Base-by-base conservation (phyloP, 2,888 invertebrate species). In the Ennomos quercinarius region DNA sequence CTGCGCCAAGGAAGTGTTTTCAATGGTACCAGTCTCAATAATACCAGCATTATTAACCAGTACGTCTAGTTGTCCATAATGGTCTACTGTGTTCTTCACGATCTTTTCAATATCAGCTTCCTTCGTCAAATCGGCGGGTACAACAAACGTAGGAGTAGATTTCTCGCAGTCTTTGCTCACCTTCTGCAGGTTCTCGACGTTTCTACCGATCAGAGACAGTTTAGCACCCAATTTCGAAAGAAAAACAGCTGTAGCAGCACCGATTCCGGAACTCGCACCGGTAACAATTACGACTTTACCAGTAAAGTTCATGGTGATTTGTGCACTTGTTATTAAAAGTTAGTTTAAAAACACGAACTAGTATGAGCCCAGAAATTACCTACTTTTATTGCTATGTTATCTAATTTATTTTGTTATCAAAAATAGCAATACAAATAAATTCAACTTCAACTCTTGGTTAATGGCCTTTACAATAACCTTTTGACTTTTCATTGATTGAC, bases 11-110 rank as follows among this genome's bases (percentile, higher is more conserved):
- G 94, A 94, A 0, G 98, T 97, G 66, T 94, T 96, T 87, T 99
- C 98, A 72, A 98, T 98, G 1, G 94, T 94, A 36, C 98, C 99
- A 0, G 90, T 90, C 78, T 96, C 96, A 27, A 98, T 85, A 35
- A 97, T 95, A 3, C 99, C 99, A 11, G 99, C 99, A 88, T 97
- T 98, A 83, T 99, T 98, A 0, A 98, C 94, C 49, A 98, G 83
- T n/a, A 98, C 95, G 85, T 98, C 97, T 10, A 98, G 86, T 80
- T 95, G 94, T 0, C 96, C 96, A 77, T 94, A 98, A 71, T 96
- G 95, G 36, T 95, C 91, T 0, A 98, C 83, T 0, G 97, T 97
- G 37, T 94, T 94, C 27, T 95, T 94, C 2, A 98, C 86, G 54
- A 98, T 95, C 27, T 94, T 94, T 76, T 95, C 94, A 0, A 95